These are phyloP conservation scores for Enteromius treurensis DNA, from an alignment of 2,797 vertebrate genomes.

Conservation along the genomic window DNA sequence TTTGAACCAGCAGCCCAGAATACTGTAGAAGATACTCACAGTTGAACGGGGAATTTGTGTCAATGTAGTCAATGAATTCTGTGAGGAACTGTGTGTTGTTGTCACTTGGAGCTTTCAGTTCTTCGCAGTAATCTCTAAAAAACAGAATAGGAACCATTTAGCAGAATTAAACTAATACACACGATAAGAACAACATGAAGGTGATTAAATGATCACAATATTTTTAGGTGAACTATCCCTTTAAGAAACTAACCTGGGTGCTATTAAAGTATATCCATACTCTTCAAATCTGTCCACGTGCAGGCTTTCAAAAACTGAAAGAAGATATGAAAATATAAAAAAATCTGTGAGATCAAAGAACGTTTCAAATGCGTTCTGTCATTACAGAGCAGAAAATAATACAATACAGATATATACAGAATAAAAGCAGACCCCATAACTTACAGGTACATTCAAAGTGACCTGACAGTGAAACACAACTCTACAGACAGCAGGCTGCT, in stretches of 20 bases:
- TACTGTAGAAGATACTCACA: constrained; percentile 84
- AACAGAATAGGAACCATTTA: background rate
- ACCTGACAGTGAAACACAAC: constrained; percentile 6
- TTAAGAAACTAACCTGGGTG: constrained; percentile 84
- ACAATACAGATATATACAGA: background rate
- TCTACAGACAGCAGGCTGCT: background rate
- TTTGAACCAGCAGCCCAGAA: background rate
- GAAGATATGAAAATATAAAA: constrained; percentile 59
- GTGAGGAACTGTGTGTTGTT: constrained; percentile 94
- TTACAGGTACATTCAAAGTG: constrained; percentile 1
- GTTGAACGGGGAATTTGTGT: constrained; percentile 87
- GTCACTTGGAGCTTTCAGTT: constrained; percentile 81
- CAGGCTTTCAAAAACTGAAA: constrained; percentile 88
- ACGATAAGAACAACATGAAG: background rate
- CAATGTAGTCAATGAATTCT: constrained; percentile 92
- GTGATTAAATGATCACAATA: background rate
- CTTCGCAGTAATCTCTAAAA: constrained; percentile 88
- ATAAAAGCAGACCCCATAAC: constrained; percentile 2
- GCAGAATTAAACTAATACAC: background rate
- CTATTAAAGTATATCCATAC: constrained; percentile 88
- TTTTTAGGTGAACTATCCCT: background rate
- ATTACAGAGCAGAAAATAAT: background rate
- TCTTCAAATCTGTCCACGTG: constrained; percentile 88
- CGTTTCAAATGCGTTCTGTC: constrained; percentile 5
- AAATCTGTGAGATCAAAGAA: constrained; percentile 12